A percentile compares a stretch with the other conserved stretches of the same genome.
Evolutionary conservation across 2,888 invertebrate species (phyloP).

Genomic region (Resseliella maxima): DNA sequence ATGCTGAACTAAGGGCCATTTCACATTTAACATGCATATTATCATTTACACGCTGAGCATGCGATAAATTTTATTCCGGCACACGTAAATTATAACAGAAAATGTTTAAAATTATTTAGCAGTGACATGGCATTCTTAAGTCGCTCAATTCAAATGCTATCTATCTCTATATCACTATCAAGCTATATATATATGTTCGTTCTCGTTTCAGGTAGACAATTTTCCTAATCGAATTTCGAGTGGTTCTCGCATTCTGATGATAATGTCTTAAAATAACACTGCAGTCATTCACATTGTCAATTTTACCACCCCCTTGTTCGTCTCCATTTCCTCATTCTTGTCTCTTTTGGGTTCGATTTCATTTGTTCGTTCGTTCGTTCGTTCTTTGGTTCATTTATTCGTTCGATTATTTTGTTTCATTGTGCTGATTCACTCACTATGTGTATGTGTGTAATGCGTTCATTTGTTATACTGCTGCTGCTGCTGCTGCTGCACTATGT

Average conservation of each 20-base stretch:
- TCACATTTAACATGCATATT: conserved; percentile 37
- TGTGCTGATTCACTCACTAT: neutral
- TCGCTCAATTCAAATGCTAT: too few relatives aligned
- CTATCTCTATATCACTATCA: neutral
- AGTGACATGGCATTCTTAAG: conserved; percentile 45
- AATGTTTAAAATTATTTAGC: conserved; percentile 48
- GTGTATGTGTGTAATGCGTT: conserved; percentile 29
- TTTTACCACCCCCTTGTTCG: too few relatives aligned
- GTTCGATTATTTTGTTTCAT: neutral
- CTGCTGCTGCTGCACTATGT: neutral
- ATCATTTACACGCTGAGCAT: conserved; percentile 51
- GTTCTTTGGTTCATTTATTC: neutral
- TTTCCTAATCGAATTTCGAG: conserved; percentile 38
- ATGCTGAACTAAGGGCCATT: conserved; percentile 29
- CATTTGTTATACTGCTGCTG: conserved; percentile 1
- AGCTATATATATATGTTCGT: neutral
- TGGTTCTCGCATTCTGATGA: conserved; percentile 21
- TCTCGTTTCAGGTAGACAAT: neutral
- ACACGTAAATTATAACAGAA: conserved; percentile 49
- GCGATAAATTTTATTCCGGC: conserved; percentile 1
- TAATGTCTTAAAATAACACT: conserved; percentile 24
- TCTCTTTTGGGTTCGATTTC: neutral
- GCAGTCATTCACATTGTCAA: neutral
- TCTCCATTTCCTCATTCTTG: too few relatives aligned
- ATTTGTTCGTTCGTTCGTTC: neutral